phyloP scores from a whole-genome alignment of 2,113 vertebrate genomes.

The Tretioscincus oriximinensis region DNA sequence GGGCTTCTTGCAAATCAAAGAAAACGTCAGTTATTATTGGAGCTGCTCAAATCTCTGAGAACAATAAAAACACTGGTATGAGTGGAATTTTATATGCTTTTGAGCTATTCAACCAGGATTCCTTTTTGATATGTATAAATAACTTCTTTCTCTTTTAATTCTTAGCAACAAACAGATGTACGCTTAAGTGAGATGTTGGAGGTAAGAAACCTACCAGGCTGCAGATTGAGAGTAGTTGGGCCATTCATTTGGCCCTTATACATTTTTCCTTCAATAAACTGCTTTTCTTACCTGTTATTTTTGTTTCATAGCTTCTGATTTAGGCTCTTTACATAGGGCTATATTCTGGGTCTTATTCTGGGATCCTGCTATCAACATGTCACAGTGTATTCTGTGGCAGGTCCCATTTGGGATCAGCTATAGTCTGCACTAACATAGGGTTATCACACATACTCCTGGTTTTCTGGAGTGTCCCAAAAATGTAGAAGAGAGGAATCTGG shows the following conservation, averaged over 20 bases:
- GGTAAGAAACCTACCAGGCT: conserved; percentile 72
- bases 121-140: conserved; percentile 22
- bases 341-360: too few relatives aligned
- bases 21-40: conserved; percentile 90
- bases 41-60: conserved; percentile 92
- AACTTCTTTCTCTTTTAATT: neutral
- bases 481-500: too few relatives aligned
- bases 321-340: too few relatives aligned
- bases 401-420: too few relatives aligned
- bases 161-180: conserved; percentile 97
- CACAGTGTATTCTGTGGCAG: too few relatives aligned
- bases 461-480: too few relatives aligned
- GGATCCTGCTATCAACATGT: too few relatives aligned
- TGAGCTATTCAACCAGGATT: conserved; percentile 27
- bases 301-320: too few relatives aligned
- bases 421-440: too few relatives aligned
- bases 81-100: conserved; percentile 8
- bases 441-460: too few relatives aligned
- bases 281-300: neutral
- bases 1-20: conserved; percentile 95
- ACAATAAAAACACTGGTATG: conserved; percentile 98
- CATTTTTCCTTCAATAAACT: neutral
- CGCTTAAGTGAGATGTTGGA: conserved; percentile 98
- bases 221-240: conserved; percentile 27
- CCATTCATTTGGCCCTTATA: neutral